Conservation (phyloP, 2,113 vertebrate genomes). For the Trichechus manatus region DNA sequence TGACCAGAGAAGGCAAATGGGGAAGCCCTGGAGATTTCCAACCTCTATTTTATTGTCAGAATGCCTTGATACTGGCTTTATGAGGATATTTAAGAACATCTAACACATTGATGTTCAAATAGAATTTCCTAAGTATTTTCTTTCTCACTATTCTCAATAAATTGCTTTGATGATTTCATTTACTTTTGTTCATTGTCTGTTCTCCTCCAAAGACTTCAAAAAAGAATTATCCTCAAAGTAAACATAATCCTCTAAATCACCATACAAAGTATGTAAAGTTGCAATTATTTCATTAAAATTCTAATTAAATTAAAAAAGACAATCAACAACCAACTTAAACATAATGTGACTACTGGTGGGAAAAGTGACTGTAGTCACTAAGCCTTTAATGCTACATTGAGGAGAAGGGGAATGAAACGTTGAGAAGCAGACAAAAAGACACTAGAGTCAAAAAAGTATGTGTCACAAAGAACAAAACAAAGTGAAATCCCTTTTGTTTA, state of each 20-base stretch:
- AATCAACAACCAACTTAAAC: constrained; percentile 67
- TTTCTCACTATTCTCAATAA: constrained; percentile 42
- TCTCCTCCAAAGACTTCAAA: constrained; percentile 60
- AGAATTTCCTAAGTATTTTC: not conserved
- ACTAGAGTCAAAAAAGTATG: not conserved
- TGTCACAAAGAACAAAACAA: constrained; percentile 15
- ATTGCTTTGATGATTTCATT: constrained; percentile 59
- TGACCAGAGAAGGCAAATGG: not conserved
- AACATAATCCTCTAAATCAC: constrained; percentile 67
- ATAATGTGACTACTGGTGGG: constrained; percentile 56
- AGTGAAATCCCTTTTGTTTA: not conserved
- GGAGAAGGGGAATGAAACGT: not conserved
- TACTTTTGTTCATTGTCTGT: constrained; percentile 61
- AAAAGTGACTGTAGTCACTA: not conserved
- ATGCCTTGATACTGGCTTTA: not conserved
- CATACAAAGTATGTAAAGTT: constrained; percentile 42
- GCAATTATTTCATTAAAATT: constrained; percentile 77
- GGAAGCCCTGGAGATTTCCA: not conserved
- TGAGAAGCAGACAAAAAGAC: not conserved
- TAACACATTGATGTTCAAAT: not conserved
- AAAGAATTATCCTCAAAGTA: constrained; percentile 36
- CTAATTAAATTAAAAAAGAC: constrained; percentile 76
- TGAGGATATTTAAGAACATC: not conserved
- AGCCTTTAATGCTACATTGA: not conserved
- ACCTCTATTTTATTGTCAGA: not conserved